Evolutionary conservation across 2,113 vertebrate genomes (phyloP).

Genomic region (Uropsilus gracilis): DNA sequence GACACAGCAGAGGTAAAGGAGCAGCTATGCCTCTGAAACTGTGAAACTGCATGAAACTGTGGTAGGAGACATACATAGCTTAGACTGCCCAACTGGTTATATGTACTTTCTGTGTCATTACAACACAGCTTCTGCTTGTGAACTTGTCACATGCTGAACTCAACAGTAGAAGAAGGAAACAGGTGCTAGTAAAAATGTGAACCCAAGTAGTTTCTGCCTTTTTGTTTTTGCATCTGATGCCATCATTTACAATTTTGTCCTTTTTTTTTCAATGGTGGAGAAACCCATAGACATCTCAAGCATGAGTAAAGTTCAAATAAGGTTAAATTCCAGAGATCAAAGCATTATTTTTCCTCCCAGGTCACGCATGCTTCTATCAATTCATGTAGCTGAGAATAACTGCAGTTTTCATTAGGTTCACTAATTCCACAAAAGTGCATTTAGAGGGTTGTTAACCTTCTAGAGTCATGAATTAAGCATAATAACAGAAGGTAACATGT

Average conservation of each 20-base stretch:
- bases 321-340: constrained; percentile 12
- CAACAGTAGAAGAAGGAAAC: not conserved
- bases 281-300: not conserved
- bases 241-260: not conserved
- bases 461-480: not conserved
- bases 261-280: not conserved
- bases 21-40: too few species aligned
- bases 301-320: constrained; percentile 6
- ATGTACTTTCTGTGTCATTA: not conserved
- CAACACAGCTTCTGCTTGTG: not conserved
- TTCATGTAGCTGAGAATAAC: not conserved
- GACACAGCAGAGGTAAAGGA: not conserved
- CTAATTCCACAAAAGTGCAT: constrained; percentile 26
- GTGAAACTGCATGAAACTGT: not conserved
- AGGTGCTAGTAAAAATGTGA: not conserved
- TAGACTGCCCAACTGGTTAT: not conserved
- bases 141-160: not conserved
- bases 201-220: not conserved
- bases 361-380: not conserved
- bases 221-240: not conserved
- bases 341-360: not conserved
- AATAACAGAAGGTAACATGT: constrained; percentile 27
- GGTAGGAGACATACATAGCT: not conserved
- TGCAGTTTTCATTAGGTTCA: not conserved
- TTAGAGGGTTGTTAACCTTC: not conserved